Evolutionary conservation across 2,888 invertebrate species (phyloP).

Genomic region (Steinernema carpocapsae): DNA sequence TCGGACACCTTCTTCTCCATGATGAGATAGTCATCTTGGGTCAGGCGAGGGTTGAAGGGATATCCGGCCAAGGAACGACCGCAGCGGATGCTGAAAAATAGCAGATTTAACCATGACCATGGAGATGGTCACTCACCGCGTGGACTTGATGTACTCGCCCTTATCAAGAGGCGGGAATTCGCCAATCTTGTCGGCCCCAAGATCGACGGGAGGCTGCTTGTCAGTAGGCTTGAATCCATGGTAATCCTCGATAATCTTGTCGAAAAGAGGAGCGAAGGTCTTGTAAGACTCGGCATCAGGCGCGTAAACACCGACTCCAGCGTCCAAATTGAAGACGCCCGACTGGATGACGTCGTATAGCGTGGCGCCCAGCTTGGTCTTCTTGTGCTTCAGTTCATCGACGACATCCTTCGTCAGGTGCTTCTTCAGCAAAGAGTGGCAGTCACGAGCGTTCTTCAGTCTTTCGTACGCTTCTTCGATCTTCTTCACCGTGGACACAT

Average conservation of each 20-base stretch:
- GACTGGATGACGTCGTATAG: constrained; percentile 92
- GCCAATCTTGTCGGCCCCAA: constrained; percentile 75
- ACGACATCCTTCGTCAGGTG: too few relatives aligned
- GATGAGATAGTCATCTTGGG: constrained; percentile 54
- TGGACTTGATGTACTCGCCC: constrained; percentile 84
- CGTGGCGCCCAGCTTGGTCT: constrained; percentile 88
- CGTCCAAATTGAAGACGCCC: constrained; percentile 90
- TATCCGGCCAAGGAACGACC: constrained; percentile 76
- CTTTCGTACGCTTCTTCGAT: constrained; percentile 44
- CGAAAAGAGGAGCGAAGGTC: constrained; percentile 86
- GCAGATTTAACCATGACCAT: too few relatives aligned
- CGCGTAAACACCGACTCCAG: constrained; percentile 93
- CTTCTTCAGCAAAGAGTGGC: constrained; percentile 41
- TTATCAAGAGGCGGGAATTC: constrained; percentile 86
- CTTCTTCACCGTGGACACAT: constrained; percentile 37
- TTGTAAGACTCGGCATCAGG: constrained; percentile 94
- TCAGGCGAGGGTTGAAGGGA: constrained; percentile 63
- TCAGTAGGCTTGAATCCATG: constrained; percentile 83
- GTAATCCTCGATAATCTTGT: constrained; percentile 94
- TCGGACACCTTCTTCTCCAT: constrained; percentile 63
- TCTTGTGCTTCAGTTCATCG: constrained; percentile 84
- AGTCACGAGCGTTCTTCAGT: constrained; percentile 41
- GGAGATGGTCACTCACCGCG: too few relatives aligned
- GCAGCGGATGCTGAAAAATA: constrained; percentile 90
- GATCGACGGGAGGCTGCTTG: constrained; percentile 89